These are phyloP conservation scores for Sebastes jordani DNA, from an alignment of 2,797 vertebrate species.

Conservation along the genomic window DNA sequence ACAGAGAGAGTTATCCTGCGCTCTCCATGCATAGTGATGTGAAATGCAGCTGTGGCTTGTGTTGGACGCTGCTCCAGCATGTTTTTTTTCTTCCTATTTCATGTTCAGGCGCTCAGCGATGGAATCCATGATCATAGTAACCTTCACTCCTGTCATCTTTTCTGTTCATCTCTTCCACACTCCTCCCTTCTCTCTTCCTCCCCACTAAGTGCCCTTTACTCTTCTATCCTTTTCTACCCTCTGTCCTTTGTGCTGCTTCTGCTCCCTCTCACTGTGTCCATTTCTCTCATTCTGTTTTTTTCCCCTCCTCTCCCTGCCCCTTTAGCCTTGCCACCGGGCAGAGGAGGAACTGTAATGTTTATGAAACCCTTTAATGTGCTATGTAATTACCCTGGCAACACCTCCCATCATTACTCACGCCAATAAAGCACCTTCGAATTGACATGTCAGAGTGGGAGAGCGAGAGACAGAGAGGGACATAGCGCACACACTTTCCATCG, in stretches of 20 bases:
- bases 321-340: constrained; percentile 78
- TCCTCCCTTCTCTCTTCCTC: constrained; percentile 38
- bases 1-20: constrained; percentile 46
- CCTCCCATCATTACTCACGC: constrained; percentile 82
- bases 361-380: constrained; percentile 86
- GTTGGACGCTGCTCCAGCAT: constrained; percentile 72
- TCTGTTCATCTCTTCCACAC: constrained; percentile 56
- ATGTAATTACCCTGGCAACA: constrained; percentile 85
- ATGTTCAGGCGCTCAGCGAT: constrained; percentile 68
- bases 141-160: constrained; percentile 72
- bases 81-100: constrained; percentile 68
- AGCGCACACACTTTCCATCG: constrained; percentile 63
- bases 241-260: constrained; percentile 43
- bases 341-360: constrained; percentile 84
- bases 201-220: constrained; percentile 48
- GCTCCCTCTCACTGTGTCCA: constrained; percentile 52
- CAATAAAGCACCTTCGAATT: constrained; percentile 81
- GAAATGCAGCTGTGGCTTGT: constrained; percentile 83
- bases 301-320: constrained; percentile 55
- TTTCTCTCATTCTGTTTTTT: constrained; percentile 61
- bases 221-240: constrained; percentile 47
- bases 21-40: constrained; percentile 72
- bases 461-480: constrained; percentile 40
- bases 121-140: constrained; percentile 72
- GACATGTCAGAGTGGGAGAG: constrained; percentile 75